Evolutionary conservation across 2,797 vertebrate genomes (phyloP).

Genomic region (Ceryle rudis): DNA sequence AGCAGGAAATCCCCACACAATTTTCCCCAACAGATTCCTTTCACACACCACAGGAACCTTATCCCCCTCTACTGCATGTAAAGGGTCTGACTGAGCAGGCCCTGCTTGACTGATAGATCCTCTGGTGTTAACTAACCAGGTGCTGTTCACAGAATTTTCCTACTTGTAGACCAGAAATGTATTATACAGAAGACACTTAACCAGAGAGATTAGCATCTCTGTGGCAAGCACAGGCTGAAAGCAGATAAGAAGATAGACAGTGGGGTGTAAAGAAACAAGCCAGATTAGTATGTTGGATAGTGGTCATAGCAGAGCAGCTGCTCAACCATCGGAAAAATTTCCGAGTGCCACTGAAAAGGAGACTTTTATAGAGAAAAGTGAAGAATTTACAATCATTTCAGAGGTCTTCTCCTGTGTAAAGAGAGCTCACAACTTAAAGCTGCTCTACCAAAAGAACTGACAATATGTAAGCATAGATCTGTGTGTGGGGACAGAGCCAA

Average conservation of each 20-base stretch:
- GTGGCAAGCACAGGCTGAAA: not conserved
- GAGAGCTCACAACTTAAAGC: not conserved
- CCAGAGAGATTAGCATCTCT: not conserved
- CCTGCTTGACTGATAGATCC: too few species aligned
- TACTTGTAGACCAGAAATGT: not conserved
- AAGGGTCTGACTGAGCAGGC: too few species aligned
- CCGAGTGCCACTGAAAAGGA: not conserved
- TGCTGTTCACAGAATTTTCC: not conserved
- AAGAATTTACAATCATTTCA: not conserved
- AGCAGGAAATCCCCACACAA: too few species aligned
- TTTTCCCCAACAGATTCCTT: too few species aligned
- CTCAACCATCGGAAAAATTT: not conserved
- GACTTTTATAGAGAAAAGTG: not conserved
- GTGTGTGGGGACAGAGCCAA: not conserved
- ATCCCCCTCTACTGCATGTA: too few species aligned
- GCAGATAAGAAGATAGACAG: not conserved
- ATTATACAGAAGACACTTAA: not conserved
- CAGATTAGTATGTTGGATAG: not conserved
- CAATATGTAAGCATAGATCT: not conserved
- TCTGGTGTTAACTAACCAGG: too few species aligned
- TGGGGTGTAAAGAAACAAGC: rapidly evolving
- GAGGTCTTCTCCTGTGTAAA: not conserved
- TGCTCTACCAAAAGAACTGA: not conserved
- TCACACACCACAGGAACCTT: too few species aligned
- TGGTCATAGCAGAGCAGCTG: not conserved